Evolutionary conservation across 2,888 invertebrate species (phyloP), one percentile per base, ranked within the genome.

Genomic region (Slavum lentiscoides): DNA sequence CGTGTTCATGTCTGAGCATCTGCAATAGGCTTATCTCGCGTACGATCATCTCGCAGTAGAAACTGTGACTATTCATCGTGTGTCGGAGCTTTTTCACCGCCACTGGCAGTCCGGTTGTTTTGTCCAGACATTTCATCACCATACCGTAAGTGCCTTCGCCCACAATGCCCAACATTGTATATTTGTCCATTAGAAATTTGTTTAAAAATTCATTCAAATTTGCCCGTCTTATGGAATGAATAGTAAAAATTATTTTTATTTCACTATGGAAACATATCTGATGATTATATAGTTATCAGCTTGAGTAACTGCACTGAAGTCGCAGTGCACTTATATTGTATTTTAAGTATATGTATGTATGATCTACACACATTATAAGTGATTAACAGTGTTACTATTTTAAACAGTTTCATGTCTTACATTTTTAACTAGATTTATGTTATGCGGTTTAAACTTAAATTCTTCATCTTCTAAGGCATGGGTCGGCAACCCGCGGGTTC

Each of bases 101-200:
- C n/a, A 77, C 76, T 4, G 17, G 2, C 11, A 39, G 61, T 17
- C 53, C 69, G 0, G 61, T 77, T 0, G 21, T 21, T 21, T 5
- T 0, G n/a, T 69, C 5, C n/a, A 69, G 6, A 53, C 76, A 77
- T 19, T 61, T 61, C 6, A 11, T 17, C n/a, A 77, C 76, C 17
- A 23, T 61, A 59, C 76, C 76, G 11, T 49, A 77, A n/a, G 69
- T 69, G 21, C 76, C 76, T 49, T 69, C 21, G 13, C 76, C 76
- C 15, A 37, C 68, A 13, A 19, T 2, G 0, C 13, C 43, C 19
- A 59, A 5, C 7, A 11, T 4, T 21, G 0, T 19, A n/a, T 75
- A 75, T 2, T 67, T 75, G 19, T 75, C 23, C 75, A 75, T 75
- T 15, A 43, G 17, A n/a, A n/a, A n/a, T 7, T 1, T 7, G 9